These are phyloP conservation scores for Caenorhabditis inopinata DNA, from an alignment of 1,140 invertebrate genomes.

Conservation along the genomic window DNA sequence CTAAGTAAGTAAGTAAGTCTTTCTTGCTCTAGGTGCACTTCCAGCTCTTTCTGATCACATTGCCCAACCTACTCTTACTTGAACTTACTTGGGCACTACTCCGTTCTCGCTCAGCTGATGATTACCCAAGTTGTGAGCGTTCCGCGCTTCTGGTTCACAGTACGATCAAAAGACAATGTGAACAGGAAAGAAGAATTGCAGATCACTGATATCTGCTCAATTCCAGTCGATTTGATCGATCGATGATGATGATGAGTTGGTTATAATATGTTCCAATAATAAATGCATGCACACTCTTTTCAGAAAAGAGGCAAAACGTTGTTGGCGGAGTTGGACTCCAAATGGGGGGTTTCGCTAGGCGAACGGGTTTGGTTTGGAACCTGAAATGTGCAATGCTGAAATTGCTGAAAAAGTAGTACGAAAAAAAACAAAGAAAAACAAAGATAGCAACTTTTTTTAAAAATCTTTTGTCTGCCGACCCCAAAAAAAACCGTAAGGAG, in stretches of 20 bases:
- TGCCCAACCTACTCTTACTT: too few relatives aligned
- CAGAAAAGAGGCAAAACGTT: not conserved
- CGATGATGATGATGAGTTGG: not conserved
- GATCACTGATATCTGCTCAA: too few relatives aligned
- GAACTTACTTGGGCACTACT: too few relatives aligned
- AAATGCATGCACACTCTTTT: not conserved
- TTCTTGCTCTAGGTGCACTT: too few relatives aligned
- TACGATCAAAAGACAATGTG: too few relatives aligned
- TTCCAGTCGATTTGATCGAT: not conserved
- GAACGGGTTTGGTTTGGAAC: slow-evolving; percentile 14
- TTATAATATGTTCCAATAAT: slow-evolving; percentile 8
- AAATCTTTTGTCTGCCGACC: too few relatives aligned
- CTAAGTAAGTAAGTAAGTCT: too few relatives aligned
- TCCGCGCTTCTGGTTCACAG: too few relatives aligned
- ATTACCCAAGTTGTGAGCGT: slow-evolving; percentile 6
- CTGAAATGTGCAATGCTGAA: not conserved
- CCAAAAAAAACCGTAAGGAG: not conserved
- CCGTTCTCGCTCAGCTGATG: too few relatives aligned
- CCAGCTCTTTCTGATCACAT: too few relatives aligned
- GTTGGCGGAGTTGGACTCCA: not conserved
- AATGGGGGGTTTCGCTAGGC: not conserved
- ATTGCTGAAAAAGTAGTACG: too few relatives aligned
- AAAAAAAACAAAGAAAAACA: not conserved
- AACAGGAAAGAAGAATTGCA: not conserved
- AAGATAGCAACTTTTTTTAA: not conserved